Percentiles rank a stretch among this genome's conserved stretches.
Conservation (phyloP, 2,888 invertebrate species). For the Lottia gigantea region DNA sequence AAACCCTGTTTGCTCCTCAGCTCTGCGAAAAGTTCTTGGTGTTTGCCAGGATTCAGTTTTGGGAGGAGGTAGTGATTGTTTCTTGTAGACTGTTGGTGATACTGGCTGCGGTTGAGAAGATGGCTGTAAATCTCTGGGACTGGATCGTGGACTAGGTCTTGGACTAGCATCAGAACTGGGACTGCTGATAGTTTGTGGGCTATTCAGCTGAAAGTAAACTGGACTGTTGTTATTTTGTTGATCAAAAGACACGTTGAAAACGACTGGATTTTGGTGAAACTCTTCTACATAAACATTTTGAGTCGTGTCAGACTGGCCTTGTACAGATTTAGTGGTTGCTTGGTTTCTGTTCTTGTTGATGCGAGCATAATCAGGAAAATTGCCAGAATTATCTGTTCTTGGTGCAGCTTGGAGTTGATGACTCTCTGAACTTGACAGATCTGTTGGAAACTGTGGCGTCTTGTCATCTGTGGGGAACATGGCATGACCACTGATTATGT, state of each 20-base stretch:
- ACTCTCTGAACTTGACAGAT: background rate
- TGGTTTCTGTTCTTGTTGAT: conserved; percentile 16
- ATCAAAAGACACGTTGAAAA: conserved; percentile 24
- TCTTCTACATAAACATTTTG: conserved; percentile 24
- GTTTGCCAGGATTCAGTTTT: background rate
- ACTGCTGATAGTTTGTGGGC: conserved; percentile 15
- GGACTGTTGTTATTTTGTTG: conserved; percentile 26
- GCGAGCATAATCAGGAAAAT: conserved; percentile 15
- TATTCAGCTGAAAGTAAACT: conserved; percentile 21
- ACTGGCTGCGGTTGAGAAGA: background rate
- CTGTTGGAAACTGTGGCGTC: background rate
- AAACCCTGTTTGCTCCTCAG: conserved; percentile 23
- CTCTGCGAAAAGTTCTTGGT: conserved; percentile 18
- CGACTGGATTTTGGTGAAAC: conserved; percentile 22
- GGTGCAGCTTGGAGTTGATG: background rate
- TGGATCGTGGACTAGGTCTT: conserved; percentile 33
- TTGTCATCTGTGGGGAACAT: background rate
- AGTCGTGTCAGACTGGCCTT: conserved; percentile 25
- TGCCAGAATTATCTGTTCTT: conserved; percentile 11
- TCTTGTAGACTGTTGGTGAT: background rate
- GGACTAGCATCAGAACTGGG: conserved; percentile 38
- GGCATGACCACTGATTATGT: background rate
- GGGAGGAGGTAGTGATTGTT: background rate
- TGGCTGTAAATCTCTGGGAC: conserved; percentile 27
- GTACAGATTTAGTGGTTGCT: conserved; percentile 28